Evolutionary conservation across 2,888 invertebrate genomes (phyloP), one percentile per base, ranked within the genome.

Genomic region (Pandemis heparana): DNA sequence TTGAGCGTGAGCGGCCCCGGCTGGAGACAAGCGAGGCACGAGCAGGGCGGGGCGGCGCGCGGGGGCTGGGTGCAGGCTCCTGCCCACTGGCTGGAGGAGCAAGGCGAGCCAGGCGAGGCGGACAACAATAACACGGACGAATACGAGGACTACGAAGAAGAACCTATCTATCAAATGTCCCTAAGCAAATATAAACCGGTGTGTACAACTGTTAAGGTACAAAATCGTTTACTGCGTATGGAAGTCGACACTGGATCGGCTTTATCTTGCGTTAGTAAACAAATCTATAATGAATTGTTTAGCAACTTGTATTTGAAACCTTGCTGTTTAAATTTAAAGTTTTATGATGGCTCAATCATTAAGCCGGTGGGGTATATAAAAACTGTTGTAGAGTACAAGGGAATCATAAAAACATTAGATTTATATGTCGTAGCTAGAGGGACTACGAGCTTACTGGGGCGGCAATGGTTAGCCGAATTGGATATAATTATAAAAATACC

Each of bases 231-330:
- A 23, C 23, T 23, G 1, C 1, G 2, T 23, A 82, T 83, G 81
- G 79, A 81, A 66, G 48, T 79, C 0, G 82, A 83, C 59, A 83
- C 80, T 0, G 80, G 81, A 0, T 70, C 78, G 0, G 77, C 78
- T 0, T 61, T 81, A 14, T 81, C 81, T 0, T 81, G 81, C 51
- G 77, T 80, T 7, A 80, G 76, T 75, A 64, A 61, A 16, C 4
- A 12, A 0, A 79, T 75, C 4, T 81, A 81, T 46, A n/a, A 46
- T 12, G 18, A n/a, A 18, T 69, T 18, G n/a, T 69, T 69, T 39
- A 18, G n/a, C 18, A 14, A 69, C 23, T 23, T 23, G 2, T 1
- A 23, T 1, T 23, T 23, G 23, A 23, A 23, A 2, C 23, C 23
- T 23, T 23, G 23, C 2, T 23, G 23, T 38, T 12, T 61, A 2